Base-by-base conservation (phyloP, 2,888 invertebrate species). In the Synergus itoensis region DNA sequence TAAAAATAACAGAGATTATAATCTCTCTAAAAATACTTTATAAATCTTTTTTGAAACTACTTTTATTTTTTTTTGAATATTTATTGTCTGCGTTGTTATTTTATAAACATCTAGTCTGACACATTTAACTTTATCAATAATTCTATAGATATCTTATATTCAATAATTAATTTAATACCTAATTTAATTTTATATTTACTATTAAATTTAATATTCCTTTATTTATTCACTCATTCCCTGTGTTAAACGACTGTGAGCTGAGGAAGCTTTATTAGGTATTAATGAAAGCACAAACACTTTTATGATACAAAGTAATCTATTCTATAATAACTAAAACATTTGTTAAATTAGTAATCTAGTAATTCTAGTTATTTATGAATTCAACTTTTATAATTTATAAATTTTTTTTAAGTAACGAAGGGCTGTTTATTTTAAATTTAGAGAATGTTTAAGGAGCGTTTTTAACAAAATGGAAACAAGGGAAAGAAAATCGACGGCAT, bases 221-320 rank as follows among this genome's bases (percentile, higher is more conserved):
- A 21, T 76, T 76, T 40, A 76, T 76, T 76, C 11, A 57, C 28
- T 73, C 73, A 40, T 73, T 73, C 73, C 73, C 48, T 53, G 36
- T 53, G 73, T 73, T 73, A 40, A 48, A 57, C 36, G 73, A 73
- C 53, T 53, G 73, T 57, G 73, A 73, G 53, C 53, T 73, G 53
- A 53, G 11, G n/a, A 73, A 73, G 73, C 73, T 64, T 41, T 81
- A 80, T 76, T 64, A 62, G 79, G 75, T 28, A 60, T 77, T 79
- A 53, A 77, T 77, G 62, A 65, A 36, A 77, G 67, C 76, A 65
- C 73, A 75, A 76, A 79, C 45, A 78, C 73, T 75, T 80, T 40
- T 67, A 65, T 43, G 73, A 60, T 40, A 65, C 57, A 78, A 77
- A 63, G 65, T 82, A 75, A 64, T 80, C 62, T 77, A 80, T 80